phyloP scores from a whole-genome alignment of 2,888 invertebrate genomes.

The Cremastobaeus sp. region DNA sequence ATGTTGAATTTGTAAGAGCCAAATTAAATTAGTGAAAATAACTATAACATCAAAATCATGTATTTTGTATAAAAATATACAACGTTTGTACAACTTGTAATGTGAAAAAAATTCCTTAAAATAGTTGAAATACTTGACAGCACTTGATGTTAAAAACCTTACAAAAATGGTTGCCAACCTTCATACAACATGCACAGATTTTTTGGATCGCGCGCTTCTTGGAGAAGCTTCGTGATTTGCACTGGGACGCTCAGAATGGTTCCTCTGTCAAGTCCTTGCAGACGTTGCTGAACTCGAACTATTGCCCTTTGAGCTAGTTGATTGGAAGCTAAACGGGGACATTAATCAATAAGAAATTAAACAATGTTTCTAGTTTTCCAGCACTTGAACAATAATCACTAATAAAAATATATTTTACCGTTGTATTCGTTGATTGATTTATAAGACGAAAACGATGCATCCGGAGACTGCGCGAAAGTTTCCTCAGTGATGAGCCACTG shows the following conservation, averaged over 20 bases:
- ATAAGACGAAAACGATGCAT: constrained; percentile 80
- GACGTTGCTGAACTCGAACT: constrained; percentile 87
- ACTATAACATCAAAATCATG: no score
- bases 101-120: no score
- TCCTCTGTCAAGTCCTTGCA: constrained; percentile 90
- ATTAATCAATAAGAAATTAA: no score
- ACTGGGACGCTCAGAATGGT: constrained; percentile 84
- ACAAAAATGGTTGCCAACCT: constrained; percentile 95
- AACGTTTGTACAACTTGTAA: no score
- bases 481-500: constrained; percentile 84
- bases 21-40: no score
- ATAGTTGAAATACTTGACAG: no score
- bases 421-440: constrained; percentile 62
- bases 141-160: no score
- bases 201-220: constrained; percentile 87
- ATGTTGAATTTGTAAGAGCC: no score
- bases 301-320: constrained; percentile 90
- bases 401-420: constrained; percentile 26
- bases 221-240: constrained; percentile 89
- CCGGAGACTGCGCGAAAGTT: constrained; percentile 60
- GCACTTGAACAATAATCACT: no score
- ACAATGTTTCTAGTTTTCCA: no score
- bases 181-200: constrained; percentile 87
- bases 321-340: constrained; percentile 76
- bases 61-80: no score